Evolutionary conservation across 37 sponge, comb jelly and placozoan genomes (phyloP), one percentile per base, ranked within the genome.

Genomic region (Haliclona indistincta): DNA sequence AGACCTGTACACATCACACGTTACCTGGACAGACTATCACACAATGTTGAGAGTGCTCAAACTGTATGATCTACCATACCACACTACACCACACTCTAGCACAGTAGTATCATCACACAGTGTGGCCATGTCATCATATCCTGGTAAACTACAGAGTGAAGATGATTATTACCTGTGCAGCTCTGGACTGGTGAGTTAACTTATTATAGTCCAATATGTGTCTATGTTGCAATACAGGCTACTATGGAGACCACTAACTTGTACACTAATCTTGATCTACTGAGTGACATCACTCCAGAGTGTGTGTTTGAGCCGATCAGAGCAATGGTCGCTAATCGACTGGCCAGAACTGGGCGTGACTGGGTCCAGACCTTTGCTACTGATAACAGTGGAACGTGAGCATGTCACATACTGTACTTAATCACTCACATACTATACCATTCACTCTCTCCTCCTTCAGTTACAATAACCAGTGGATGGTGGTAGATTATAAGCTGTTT

Each of bases 381-480:
- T 51, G 82, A 84, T 84, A 98, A 98, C 82, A 92, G 88, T 63
- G 99, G 99, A 39, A 96, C 94, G 77, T 93, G 70, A 58, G 86
- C 39, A n/a, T n/a, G n/a, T n/a, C n/a, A n/a, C n/a, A n/a, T n/a
- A n/a, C n/a, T n/a, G n/a, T n/a, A n/a, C n/a, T n/a, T n/a, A n/a
- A n/a, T n/a, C n/a, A n/a, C n/a, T n/a, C n/a, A n/a, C n/a, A n/a
- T n/a, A n/a, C n/a, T n/a, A n/a, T n/a, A n/a, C n/a, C n/a, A n/a
- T n/a, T n/a, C n/a, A n/a, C n/a, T n/a, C n/a, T n/a, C n/a, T n/a
- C n/a, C n/a, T n/a, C n/a, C n/a, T n/a, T n/a, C 68, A 84, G 85
- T n/a, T 90, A 93, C 75, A 93, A 93, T 64, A 93, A 93, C 64
- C 84, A 98, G 82, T 98, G 99, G 99, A 98, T 98, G 99, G 71